Percentiles rank a stretch among this genome's conserved stretches.
Conservation (phyloP, 1,140 invertebrate species). For the Globodera ellingtonae region DNA sequence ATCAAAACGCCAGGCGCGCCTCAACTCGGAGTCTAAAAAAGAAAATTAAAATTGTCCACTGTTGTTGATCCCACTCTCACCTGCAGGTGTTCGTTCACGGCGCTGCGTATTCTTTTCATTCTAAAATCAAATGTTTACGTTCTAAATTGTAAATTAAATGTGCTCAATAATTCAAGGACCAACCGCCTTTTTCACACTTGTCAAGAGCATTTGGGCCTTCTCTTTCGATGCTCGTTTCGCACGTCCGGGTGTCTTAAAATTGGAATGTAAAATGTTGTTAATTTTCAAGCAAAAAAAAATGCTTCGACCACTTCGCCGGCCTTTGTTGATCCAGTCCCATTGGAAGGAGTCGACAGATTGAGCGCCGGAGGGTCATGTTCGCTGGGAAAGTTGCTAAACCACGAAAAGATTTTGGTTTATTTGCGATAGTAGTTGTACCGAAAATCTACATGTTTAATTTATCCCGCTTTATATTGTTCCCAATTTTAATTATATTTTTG, state of each 20-base stretch:
- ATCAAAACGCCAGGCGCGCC: background rate
- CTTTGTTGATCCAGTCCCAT: background rate
- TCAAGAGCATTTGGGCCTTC: background rate
- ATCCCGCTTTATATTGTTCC: background rate
- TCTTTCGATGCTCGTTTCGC: background rate
- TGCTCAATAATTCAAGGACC: background rate
- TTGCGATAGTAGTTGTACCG: background rate
- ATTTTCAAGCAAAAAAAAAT: background rate
- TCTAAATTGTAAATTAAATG: background rate
- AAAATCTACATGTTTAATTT: background rate
- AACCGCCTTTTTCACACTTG: background rate
- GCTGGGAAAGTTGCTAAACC: background rate
- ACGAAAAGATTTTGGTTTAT: background rate
- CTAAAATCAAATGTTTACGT: too few relatives aligned
- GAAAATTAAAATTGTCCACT: background rate
- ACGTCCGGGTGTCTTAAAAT: background rate
- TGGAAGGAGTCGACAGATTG: background rate
- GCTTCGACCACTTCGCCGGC: background rate
- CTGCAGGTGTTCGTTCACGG: background rate
- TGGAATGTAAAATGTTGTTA: background rate
- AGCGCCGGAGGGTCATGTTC: background rate
- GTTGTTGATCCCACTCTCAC: background rate
- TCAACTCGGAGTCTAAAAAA: background rate
- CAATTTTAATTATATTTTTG: background rate
- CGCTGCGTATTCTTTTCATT: background rate